Evolutionary conservation across 2,113 vertebrate species (phyloP), one percentile per base, ranked within the genome.

Genomic region (Eidolon helvum): DNA sequence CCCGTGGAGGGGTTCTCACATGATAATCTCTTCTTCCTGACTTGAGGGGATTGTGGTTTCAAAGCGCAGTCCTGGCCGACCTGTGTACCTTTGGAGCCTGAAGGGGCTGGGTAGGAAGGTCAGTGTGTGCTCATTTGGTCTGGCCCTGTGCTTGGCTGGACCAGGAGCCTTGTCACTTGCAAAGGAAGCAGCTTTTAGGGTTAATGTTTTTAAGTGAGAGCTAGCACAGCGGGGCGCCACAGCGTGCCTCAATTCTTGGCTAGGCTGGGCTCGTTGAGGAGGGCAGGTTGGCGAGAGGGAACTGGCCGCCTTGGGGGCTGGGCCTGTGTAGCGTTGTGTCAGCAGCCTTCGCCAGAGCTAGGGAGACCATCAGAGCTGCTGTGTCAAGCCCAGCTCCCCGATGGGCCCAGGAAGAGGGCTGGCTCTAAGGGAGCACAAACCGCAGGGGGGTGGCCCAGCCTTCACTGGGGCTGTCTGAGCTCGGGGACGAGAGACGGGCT

Each of bases 201-300:
- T 77, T 68, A 21, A 30, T 6, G 74, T 24, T 91, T 65, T 57
- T 33, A 38, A 7, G 9, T 22, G 61, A 21, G 35, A 65, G 38
- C 12, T 15, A 19, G 1, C 0, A 61, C 24, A 0, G 4, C 1
- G n/a, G 1, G 22, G 24, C 4, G 24, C 38, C 40, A 30, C 45
- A 45, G 45, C 11, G 45, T 1, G 45, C 45, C 10, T 78, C 78
- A 30, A 35, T 59, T 3, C 19, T 35, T 21, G 5, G 45, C 75
- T 19, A 11, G 45, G 45, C 43, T 45, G 43, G 43, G 43, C 45
- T n/a, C n/a, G n/a, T n/a, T n/a, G n/a, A n/a, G n/a, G n/a, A n/a
- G n/a, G n/a, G n/a, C n/a, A n/a, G n/a, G n/a, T n/a, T n/a, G n/a
- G n/a, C 40, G 40, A 43, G 40, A 43, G 40, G 40, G 40, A 7